Evolutionary conservation across 2,888 invertebrate species (phyloP).

Genomic region (Chrysotoxum bicinctum): DNA sequence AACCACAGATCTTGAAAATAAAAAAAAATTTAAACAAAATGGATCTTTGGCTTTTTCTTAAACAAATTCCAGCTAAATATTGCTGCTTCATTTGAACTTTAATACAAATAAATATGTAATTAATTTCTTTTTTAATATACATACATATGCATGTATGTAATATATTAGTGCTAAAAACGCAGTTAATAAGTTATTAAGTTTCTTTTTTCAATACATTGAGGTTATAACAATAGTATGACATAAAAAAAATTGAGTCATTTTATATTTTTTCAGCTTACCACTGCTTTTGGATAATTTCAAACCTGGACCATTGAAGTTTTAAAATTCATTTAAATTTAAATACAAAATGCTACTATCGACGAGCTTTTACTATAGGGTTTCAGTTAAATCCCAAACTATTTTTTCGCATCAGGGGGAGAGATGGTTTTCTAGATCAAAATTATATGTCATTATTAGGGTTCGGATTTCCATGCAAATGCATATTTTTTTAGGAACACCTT

Average conservation of each 20-base stretch:
- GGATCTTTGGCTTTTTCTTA: slow-evolving; percentile 17
- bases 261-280: not conserved
- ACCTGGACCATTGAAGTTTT: not conserved
- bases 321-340: not conserved
- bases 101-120: not conserved
- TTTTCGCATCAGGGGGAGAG: too few relatives aligned
- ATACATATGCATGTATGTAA: not conserved
- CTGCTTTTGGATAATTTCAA: not conserved
- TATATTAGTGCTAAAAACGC: too few relatives aligned
- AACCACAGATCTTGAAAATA: slow-evolving; percentile 12
- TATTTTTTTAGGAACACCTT: too few relatives aligned
- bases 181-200: not conserved
- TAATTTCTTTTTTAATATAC: not conserved
- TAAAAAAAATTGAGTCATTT: not conserved
- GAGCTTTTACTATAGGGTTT: too few relatives aligned
- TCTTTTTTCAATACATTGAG: not conserved
- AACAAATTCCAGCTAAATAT: not conserved
- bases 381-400: too few relatives aligned
- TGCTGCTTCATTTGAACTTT: not conserved
- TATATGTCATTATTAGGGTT: too few relatives aligned
- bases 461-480: too few relatives aligned
- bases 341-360: not conserved
- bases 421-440: too few relatives aligned
- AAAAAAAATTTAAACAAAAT: slow-evolving; percentile 21
- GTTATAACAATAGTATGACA: not conserved